Base-by-base conservation (phyloP, 2,113 vertebrate genomes). In the Dinomys branickii region DNA sequence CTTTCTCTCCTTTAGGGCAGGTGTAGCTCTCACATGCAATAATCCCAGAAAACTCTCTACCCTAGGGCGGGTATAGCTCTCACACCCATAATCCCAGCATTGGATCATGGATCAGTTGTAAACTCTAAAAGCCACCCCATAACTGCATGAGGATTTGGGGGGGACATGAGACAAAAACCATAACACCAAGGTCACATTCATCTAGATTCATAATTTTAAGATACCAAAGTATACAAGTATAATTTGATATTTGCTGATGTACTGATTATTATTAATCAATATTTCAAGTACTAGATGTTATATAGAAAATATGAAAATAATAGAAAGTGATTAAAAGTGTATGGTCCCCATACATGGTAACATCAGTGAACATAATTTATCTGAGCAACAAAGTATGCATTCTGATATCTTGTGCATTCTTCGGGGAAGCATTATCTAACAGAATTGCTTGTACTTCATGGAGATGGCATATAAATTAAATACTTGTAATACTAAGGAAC, bases 131-230 rank as follows among this genome's bases (percentile, higher is more conserved):
- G n/a, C n/a, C n/a, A n/a, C n/a, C n/a, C n/a, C n/a, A n/a, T n/a
- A n/a, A n/a, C n/a, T n/a, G n/a, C n/a, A n/a, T n/a, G n/a, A n/a
- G n/a, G n/a, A n/a, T n/a, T n/a, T n/a, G n/a, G n/a, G n/a, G n/a
- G n/a, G n/a, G n/a, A n/a, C n/a, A n/a, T n/a, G n/a, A n/a, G n/a
- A n/a, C n/a, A n/a, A n/a, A n/a, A n/a, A n/a, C n/a, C n/a, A n/a
- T n/a, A n/a, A n/a, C n/a, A n/a, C 47, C 47, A 50, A 50, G 47
- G 1, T 78, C 58, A 91, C 26, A 92, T 80, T 47, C 5, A 86
- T 92, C 73, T 52, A 59, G n/a, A 14, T 90, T 59, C 85, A 61
- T 93, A 73, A 96, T 96, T 97, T 96, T 90, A 58, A 93, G 54
- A 83, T 84, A 93, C 33, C 61, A 65, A 35, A 13, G 26, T 65